Base-by-base conservation (phyloP, 2,113 vertebrate species). In the Bubalus kerabau region DNA sequence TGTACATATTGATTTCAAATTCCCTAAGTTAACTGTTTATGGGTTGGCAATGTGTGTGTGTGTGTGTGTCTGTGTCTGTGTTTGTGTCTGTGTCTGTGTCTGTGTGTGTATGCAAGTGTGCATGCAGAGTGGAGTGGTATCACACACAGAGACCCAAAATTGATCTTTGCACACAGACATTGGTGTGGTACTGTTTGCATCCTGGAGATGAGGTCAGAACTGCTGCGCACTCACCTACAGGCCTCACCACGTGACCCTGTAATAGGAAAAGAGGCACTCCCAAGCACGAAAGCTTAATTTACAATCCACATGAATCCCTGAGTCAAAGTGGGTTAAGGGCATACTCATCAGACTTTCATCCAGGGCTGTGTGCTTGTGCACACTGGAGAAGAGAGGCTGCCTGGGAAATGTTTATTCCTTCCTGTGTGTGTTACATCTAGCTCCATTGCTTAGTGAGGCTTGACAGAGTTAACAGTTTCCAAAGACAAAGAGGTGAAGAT, bases 181-280 rank as follows among this genome's bases (percentile, higher is more conserved):
- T 30, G 56, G 40, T 40, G 12, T 94, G 85, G 87, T 40, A 57
- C 78, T 96, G 87, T 97, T 90, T 91, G 84, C 52, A 93, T 98
- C 98, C 97, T 87, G 60, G 50, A 91, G 89, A 94, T 98, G 36
- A 94, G 94, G 90, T 98, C 97, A 98, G 94, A 95, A 94, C 96
- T 95, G 90, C 83, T 97, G 97, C 98, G 54, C 28, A 59, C 76
- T 94, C 90, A 95, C 91, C 93, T 90, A 74, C 1, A 56, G 74
- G 94, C 90, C 91, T 98, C 97, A 96, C 6, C 81, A 78, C 10
- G 40, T 96, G 96, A 98, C 91, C 86, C 48, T 97, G 64, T 98
- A 93, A 96, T n/a, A 97, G 62, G 96, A 98, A 97, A 96, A 95
- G 93, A 97, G 59, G 43, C 52, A 28, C 26, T 97, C 17, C 57